Conservation (phyloP, 2,797 vertebrate species). For the Ctenopoma kingsleyae region DNA sequence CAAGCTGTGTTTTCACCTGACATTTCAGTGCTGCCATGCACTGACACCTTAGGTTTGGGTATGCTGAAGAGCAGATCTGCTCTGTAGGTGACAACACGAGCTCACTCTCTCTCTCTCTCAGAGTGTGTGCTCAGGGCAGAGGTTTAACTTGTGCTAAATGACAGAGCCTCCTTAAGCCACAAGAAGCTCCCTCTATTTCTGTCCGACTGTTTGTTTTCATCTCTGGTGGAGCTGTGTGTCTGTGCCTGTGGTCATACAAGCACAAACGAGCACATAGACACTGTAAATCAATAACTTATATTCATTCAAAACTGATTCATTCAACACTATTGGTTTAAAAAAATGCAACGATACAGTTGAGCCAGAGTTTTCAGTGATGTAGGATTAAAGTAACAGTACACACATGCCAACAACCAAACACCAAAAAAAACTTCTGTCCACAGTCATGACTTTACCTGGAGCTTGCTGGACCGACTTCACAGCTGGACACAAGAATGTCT, state of each 20-base stretch:
- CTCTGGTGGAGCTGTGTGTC: conserved; percentile 20
- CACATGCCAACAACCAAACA: background rate
- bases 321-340: no score
- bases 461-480: conserved; percentile 59
- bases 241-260: conserved; percentile 8
- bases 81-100: conserved; percentile 60
- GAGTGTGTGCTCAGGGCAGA: conserved; percentile 7
- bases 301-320: background rate
- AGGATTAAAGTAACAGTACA: background rate
- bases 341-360: background rate
- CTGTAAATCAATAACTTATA: conserved; percentile 19
- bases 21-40: background rate
- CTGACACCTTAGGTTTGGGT: background rate
- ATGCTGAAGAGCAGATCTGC: conserved; percentile 46
- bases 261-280: background rate
- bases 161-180: conserved; percentile 32
- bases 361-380: background rate
- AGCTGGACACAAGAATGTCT: conserved; percentile 88
- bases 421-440: background rate
- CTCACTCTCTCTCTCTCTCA: conserved; percentile 3
- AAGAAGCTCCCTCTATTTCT: conserved; percentile 55
- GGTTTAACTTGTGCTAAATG: conserved; percentile 52
- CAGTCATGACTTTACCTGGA: conserved; percentile 80
- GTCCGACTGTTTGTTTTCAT: conserved; percentile 34
- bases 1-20: conserved; percentile 15